A percentile compares a stretch with the other conserved stretches of the same genome.
Evolutionary conservation across 2,113 vertebrate species (phyloP).

Genomic region (Crotophaga sulcirostris): DNA sequence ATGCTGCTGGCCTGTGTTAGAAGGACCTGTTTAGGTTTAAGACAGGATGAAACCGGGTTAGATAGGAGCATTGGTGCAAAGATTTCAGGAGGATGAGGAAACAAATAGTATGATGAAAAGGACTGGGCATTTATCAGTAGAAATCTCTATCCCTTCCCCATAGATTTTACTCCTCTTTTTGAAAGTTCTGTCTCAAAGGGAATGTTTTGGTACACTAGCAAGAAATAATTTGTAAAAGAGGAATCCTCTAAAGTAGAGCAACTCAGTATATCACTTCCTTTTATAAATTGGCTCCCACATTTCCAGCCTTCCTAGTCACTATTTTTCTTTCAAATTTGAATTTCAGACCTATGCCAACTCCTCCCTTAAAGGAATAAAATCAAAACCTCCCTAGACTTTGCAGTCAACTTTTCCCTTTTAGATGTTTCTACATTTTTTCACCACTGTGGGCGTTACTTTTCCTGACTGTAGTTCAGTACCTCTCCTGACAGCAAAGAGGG

Average conservation of each 20-base stretch:
- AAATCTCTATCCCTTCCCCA: background rate
- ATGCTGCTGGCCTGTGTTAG: background rate
- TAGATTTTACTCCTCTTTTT: background rate
- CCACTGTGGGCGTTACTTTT: background rate
- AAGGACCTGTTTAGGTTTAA: background rate
- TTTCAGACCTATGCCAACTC: background rate
- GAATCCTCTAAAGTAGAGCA: background rate
- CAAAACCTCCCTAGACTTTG: background rate
- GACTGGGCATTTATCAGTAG: background rate
- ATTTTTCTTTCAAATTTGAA: background rate
- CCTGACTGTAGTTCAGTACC: background rate
- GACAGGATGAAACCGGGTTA: rapidly evolving
- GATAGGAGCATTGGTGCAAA: background rate
- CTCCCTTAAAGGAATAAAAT: background rate
- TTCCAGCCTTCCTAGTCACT: background rate
- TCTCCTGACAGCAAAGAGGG: background rate
- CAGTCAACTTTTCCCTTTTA: background rate
- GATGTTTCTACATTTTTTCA: background rate
- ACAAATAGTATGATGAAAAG: background rate
- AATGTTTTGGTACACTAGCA: background rate
- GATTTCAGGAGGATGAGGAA: background rate
- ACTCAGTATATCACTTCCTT: background rate
- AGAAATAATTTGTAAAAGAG: background rate
- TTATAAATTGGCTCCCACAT: background rate
- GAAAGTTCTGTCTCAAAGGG: background rate